Conservation (phyloP, 2,797 vertebrate species). For the Lindbergichthys nudifrons region DNA sequence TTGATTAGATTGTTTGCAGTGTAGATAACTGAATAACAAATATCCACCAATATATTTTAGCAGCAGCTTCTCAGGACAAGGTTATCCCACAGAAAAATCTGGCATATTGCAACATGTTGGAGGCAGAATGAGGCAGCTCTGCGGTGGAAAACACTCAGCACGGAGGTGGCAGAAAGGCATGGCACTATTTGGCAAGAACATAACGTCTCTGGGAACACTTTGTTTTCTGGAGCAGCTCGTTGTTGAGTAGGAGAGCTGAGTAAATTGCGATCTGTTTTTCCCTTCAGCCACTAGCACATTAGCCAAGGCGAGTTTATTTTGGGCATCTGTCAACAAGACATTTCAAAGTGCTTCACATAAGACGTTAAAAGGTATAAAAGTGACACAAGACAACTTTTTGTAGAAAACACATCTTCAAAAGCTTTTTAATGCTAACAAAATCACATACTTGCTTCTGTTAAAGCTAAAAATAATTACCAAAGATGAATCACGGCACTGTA, state of each 20-base stretch:
- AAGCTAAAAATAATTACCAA: not conserved
- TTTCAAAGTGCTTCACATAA: not conserved
- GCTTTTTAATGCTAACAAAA: not conserved
- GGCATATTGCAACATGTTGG: constrained; percentile 6
- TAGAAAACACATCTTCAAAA: not conserved
- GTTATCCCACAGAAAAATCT: not conserved
- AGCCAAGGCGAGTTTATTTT: not conserved
- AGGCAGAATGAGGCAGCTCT: constrained; percentile 33
- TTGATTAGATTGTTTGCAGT: constrained; percentile 11
- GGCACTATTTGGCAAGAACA: constrained; percentile 52
- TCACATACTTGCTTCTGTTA: not conserved
- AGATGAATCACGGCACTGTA: not conserved
- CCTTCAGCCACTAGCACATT: not conserved
- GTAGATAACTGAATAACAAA: not conserved
- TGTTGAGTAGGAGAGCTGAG: constrained; percentile 8
- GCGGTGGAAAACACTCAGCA: constrained; percentile 36
- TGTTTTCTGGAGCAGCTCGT: constrained; percentile 13
- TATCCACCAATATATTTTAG: not conserved
- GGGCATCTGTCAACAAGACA: not conserved
- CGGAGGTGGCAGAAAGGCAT: constrained; percentile 42
- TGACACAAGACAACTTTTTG: not conserved
- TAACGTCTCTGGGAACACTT: constrained; percentile 32
- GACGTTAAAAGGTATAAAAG: not conserved
- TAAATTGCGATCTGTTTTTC: not conserved
- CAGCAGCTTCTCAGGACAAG: not conserved